phyloP scores from a whole-genome alignment of 2,888 invertebrate species.

The Folsomia candida region DNA sequence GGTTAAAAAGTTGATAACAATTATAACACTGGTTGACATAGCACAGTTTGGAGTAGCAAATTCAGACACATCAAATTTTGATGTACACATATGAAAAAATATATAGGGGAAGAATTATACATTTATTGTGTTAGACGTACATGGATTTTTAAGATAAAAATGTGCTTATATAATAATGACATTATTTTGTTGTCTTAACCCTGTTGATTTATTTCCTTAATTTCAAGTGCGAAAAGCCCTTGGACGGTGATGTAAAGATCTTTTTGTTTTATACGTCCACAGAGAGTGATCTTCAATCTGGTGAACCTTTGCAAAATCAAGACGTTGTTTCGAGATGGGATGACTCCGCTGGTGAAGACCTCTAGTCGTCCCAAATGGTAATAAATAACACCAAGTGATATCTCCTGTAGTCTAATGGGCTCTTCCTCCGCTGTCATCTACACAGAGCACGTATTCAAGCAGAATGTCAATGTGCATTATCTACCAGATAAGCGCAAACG shows the following conservation, averaged over 20 bases:
- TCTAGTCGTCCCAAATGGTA: conserved; percentile 88
- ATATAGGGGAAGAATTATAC: no score
- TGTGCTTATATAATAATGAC: no score
- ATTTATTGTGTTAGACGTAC: no score
- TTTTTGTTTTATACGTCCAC: conserved; percentile 53
- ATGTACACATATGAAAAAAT: no score
- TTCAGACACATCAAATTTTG: no score
- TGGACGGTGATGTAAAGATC: not conserved
- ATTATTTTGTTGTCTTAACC: no score
- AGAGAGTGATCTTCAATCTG: conserved; percentile 93
- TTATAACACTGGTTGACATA: no score
- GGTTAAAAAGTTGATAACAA: no score
- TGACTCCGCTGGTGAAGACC: conserved; percentile 92
- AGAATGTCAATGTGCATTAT: conserved; percentile 5
- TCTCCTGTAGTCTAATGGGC: not conserved
- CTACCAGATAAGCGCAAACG: not conserved
- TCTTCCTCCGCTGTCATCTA: not conserved
- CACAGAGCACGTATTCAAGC: conserved; percentile 4
- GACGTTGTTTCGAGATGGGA: conserved; percentile 81
- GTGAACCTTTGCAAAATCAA: conserved; percentile 92
- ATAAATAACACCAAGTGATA: conserved; percentile 49
- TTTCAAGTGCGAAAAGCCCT: no score
- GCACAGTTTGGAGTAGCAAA: no score
- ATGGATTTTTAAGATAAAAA: no score
- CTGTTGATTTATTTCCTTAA: no score